Evolutionary conservation across 2,113 vertebrate genomes (phyloP).

Genomic region (Mohoua ochrocephala): DNA sequence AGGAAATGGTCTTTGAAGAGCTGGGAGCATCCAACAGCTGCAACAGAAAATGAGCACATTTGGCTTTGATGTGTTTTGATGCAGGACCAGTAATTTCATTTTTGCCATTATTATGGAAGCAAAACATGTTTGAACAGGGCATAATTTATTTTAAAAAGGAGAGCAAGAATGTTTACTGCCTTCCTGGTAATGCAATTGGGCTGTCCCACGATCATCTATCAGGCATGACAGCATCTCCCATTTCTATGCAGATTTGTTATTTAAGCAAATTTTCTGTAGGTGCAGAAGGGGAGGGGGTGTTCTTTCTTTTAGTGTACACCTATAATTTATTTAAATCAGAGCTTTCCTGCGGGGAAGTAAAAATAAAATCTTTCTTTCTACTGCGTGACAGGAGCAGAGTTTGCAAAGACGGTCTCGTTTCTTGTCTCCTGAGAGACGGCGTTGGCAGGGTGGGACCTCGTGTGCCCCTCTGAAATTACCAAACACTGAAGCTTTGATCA

Average conservation of each 20-base stretch:
- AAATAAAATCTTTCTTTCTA: not conserved
- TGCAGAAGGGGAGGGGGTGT: not conserved
- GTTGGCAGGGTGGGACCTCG: not conserved
- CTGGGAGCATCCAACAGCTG: not conserved
- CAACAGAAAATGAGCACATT: not conserved
- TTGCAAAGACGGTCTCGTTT: not conserved
- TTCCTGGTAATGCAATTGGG: slow-evolving; percentile 20
- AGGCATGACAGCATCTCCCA: not conserved
- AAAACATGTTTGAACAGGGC: not conserved
- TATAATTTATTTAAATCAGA: slow-evolving; percentile 44
- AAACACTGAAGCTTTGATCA: not conserved
- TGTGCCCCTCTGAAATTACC: not conserved
- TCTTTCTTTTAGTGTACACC: not conserved
- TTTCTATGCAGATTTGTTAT: slow-evolving; percentile 33
- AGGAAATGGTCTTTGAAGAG: not conserved
- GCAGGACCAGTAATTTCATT: slow-evolving; percentile 7
- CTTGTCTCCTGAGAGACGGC: not conserved
- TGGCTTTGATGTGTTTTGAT: slow-evolving; percentile 8
- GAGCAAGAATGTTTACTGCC: slow-evolving; percentile 11
- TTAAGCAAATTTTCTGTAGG: slow-evolving; percentile 24
- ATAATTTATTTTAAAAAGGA: slow-evolving; percentile 11
- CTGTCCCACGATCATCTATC: not conserved
- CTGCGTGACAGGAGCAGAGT: not conserved
- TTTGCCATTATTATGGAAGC: not conserved
- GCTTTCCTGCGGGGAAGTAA: not conserved